These are phyloP conservation scores for Chiroxiphia lanceolata DNA, from an alignment of 2,797 vertebrate genomes.

Conservation along the genomic window DNA sequence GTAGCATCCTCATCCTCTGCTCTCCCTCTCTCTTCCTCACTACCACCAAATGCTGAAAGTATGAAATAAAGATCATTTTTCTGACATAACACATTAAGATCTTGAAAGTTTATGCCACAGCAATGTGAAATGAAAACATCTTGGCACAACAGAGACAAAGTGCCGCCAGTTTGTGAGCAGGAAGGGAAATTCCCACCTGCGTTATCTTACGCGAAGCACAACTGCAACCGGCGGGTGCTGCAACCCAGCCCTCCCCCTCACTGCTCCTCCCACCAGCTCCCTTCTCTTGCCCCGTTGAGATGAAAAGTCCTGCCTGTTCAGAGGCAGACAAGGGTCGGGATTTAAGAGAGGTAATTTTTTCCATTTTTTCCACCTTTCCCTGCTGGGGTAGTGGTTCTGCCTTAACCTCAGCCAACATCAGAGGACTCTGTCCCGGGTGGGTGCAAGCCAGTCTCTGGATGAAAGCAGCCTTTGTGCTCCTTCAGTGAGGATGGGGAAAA, in stretches of 20 bases:
- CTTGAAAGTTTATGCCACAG: constrained; percentile 4
- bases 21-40: background rate
- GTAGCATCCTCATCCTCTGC: background rate
- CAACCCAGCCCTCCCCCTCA: background rate
- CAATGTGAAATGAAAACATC: background rate
- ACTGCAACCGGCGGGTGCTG: background rate
- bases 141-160: background rate
- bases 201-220: rapidly evolving
- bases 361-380: rapidly evolving
- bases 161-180: background rate
- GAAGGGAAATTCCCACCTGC: background rate
- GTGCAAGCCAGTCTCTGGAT: rapidly evolving
- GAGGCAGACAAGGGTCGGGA: background rate
- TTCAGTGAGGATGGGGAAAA: background rate
- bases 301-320: background rate
- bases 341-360: background rate
- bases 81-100: constrained; percentile 6
- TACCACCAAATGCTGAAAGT: background rate
- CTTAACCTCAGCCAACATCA: background rate
- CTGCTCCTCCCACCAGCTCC: background rate
- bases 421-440: background rate
- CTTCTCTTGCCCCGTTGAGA: rapidly evolving
- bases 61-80: constrained; percentile 22
- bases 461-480: background rate
- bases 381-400: background rate